phyloP scores from a whole-genome alignment of 2,888 invertebrate species.

The Drosophila pegasa region DNA sequence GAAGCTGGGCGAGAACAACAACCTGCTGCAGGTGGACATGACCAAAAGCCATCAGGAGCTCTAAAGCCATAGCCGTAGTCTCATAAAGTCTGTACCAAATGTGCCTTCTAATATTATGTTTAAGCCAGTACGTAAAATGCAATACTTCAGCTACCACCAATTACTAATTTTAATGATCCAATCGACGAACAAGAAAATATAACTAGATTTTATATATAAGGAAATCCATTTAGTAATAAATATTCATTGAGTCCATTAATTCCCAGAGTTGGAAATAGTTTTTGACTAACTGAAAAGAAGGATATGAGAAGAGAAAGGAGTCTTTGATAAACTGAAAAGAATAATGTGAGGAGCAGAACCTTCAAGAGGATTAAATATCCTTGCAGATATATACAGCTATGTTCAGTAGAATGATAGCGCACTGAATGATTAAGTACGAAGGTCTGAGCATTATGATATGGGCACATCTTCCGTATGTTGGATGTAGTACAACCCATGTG shows the following conservation, averaged over 20 bases:
- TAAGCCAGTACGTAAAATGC: conserved; percentile 18
- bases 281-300: no score
- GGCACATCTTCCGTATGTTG: no score
- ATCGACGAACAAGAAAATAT: conserved; percentile 20
- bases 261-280: no score
- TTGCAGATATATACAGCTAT: no score
- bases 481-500: no score
- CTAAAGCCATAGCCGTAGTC: conserved; percentile 36
- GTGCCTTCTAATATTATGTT: conserved; percentile 57
- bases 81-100: conserved; percentile 45
- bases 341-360: background rate
- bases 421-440: no score
- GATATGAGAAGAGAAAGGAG: no score
- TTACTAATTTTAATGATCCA: conserved; percentile 40
- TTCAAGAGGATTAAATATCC: background rate
- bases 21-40: conserved; percentile 36
- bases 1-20: conserved; percentile 53
- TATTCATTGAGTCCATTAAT: background rate
- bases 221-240: background rate
- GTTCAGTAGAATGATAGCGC: no score
- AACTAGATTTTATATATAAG: conserved; percentile 1
- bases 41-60: conserved; percentile 66
- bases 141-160: conserved; percentile 35
- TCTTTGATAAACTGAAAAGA: background rate
- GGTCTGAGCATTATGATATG: no score